Conservation (phyloP, 2,797 vertebrate species). For the Streptopelia turtur region DNA sequence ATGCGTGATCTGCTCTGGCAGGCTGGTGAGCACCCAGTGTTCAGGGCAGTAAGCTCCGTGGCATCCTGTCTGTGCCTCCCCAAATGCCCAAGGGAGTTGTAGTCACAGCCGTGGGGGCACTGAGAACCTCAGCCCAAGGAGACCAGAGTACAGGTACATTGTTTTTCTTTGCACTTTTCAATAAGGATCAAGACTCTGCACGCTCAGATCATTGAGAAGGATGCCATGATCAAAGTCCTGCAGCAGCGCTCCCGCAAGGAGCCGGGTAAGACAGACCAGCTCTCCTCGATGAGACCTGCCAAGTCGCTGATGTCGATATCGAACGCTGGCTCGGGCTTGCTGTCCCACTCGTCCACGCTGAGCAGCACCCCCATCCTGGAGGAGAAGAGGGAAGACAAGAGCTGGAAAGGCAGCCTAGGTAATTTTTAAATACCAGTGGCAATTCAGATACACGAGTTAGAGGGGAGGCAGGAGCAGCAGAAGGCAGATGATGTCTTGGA, state of each 20-base stretch:
- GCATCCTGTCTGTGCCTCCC: background rate
- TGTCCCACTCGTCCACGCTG: constrained; percentile 89
- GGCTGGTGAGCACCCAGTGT: background rate
- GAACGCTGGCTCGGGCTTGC: constrained; percentile 87
- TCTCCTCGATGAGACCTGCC: constrained; percentile 94
- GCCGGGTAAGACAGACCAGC: constrained; percentile 87
- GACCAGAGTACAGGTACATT: background rate
- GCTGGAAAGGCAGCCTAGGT: constrained; percentile 98
- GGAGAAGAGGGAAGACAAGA: constrained; percentile 91
- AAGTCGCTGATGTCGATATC: constrained; percentile 99
- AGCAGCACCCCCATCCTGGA: constrained; percentile 93
- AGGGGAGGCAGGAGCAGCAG: background rate
- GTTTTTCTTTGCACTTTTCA: background rate
- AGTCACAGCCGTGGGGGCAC: background rate
- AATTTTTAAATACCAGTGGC: constrained; percentile 6
- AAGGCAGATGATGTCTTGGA: background rate
- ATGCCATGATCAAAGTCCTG: constrained; percentile 99
- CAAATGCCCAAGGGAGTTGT: background rate
- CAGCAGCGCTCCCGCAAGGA: constrained; percentile 97
- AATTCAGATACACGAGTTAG: fast-evolving
- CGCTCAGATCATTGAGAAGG: constrained; percentile 98
- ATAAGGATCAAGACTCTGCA: constrained; percentile 96
- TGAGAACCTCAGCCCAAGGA: background rate
- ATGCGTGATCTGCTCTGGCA: background rate
- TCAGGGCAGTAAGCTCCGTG: background rate